Percentiles rank a stretch among this genome's conserved stretches.
phyloP scores from a whole-genome alignment of 2,113 vertebrate genomes.

The Embiotoca jacksoni region DNA sequence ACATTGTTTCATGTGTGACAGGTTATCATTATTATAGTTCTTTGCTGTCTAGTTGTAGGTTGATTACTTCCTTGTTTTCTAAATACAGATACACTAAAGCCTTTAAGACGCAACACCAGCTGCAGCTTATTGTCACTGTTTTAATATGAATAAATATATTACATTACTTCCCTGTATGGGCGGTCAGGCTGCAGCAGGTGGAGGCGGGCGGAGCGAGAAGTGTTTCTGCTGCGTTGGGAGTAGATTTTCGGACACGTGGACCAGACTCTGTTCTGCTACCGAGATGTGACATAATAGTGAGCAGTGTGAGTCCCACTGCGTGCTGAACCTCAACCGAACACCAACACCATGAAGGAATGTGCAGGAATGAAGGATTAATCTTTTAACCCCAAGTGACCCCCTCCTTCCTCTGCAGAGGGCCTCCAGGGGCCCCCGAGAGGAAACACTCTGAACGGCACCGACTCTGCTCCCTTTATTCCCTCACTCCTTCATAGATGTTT shows the following conservation, averaged over 20 bases:
- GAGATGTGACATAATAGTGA: slow-evolving; percentile 42
- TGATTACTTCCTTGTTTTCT: too few species aligned
- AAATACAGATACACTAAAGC: too few species aligned
- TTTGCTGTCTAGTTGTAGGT: fast-evolving
- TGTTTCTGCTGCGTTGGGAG: not conserved
- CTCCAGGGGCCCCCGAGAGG: slow-evolving; percentile 13
- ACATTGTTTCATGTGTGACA: too few species aligned
- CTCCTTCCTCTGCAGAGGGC: slow-evolving; percentile 14
- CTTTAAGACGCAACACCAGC: too few species aligned
- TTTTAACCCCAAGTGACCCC: slow-evolving; percentile 45
- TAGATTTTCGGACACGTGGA: slow-evolving; percentile 5
- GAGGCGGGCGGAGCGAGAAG: not conserved
- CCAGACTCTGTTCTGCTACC: slow-evolving; percentile 10
- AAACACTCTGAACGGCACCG: not conserved
- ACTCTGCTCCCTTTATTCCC: not conserved
- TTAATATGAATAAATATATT: too few species aligned
- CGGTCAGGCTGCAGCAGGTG: not conserved
- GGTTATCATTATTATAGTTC: not conserved
- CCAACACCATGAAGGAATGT: slow-evolving; percentile 60
- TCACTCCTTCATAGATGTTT: not conserved
- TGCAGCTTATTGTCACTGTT: too few species aligned
- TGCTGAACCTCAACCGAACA: slow-evolving; percentile 40
- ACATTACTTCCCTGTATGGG: too few species aligned
- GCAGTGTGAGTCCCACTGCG: not conserved
- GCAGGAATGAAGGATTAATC: slow-evolving; percentile 56